A percentile compares a stretch with the other conserved stretches of the same genome.
These are phyloP conservation scores for Nemapogon koenigi DNA, from an alignment of 2,888 invertebrate species.

Conservation along the genomic window DNA sequence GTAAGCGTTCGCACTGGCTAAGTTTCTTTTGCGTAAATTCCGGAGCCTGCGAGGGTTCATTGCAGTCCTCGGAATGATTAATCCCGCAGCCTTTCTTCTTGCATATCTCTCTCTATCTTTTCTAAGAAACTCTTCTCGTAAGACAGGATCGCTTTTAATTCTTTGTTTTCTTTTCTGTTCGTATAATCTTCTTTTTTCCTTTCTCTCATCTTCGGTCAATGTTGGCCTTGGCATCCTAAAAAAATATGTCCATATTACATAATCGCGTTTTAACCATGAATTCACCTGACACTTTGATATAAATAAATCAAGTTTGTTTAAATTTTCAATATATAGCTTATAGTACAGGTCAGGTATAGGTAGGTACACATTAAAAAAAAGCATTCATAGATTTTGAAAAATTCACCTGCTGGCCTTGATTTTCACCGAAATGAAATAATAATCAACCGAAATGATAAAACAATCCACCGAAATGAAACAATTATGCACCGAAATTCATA, in stretches of 20 bases:
- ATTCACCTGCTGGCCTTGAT: too few species aligned
- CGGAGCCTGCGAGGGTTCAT: conserved; percentile 11
- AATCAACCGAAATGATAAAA: too few species aligned
- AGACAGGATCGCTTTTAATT: conserved; percentile 13
- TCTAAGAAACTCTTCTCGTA: not conserved
- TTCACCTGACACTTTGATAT: too few species aligned
- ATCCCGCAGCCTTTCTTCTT: conserved; percentile 12
- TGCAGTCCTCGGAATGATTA: conserved; percentile 12
- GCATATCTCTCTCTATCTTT: conserved; percentile 14
- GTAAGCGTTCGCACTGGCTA: conserved; percentile 11
- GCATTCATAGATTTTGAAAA: too few species aligned
- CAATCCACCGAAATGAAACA: too few species aligned
- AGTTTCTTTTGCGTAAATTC: conserved; percentile 12
- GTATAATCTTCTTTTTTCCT: conserved; percentile 12
- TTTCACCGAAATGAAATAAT: too few species aligned
- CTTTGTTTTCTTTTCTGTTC: conserved; percentile 13
- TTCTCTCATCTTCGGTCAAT: conserved; percentile 13
- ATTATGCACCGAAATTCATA: too few species aligned
- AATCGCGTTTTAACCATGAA: too few species aligned
- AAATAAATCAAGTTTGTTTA: too few species aligned
- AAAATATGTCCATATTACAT: not conserved
- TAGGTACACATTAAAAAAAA: too few species aligned
- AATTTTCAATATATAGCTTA: too few species aligned
- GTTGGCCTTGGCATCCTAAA: conserved; percentile 6
- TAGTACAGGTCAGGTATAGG: too few species aligned